phyloP scores from a whole-genome alignment of 2,797 vertebrate species.

The Antrozous pallidus region DNA sequence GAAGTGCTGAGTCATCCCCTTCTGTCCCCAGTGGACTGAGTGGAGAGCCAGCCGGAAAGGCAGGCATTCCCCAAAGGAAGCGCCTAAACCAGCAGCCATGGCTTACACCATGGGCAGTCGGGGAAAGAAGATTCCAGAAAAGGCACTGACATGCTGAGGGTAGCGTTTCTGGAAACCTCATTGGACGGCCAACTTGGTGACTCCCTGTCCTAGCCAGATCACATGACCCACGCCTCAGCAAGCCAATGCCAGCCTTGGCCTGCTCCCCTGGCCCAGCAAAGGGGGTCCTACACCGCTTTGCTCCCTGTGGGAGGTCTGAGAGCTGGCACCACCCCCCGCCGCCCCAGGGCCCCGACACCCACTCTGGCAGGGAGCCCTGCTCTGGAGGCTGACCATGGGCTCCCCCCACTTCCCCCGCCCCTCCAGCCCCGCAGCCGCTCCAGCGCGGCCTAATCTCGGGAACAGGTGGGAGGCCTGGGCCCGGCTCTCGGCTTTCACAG shows the following conservation, averaged over 20 bases:
- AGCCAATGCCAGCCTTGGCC: neutral
- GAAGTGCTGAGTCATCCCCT: neutral
- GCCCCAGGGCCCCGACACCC: neutral
- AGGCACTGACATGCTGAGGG: neutral
- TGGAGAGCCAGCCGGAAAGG: neutral
- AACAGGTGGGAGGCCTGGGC: conserved; percentile 45
- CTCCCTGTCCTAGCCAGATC: neutral
- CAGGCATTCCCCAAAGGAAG: neutral
- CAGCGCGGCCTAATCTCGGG: neutral
- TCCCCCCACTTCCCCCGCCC: neutral
- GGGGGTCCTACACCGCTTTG: rapidly evolving
- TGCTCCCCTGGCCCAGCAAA: neutral
- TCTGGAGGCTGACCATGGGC: neutral
- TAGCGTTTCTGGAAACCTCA: neutral
- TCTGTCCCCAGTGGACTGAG: rapidly evolving
- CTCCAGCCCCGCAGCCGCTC: neutral
- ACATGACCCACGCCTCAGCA: neutral
- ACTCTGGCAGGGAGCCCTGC: neutral
- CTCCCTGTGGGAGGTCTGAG: neutral
- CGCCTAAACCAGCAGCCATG: neutral
- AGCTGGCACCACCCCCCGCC: neutral
- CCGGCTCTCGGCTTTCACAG: conserved; percentile 62
- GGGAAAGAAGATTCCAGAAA: neutral
- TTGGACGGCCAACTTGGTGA: neutral
- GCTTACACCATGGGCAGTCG: neutral